phyloP scores from a whole-genome alignment of 1,140 invertebrate genomes.

The Aradophagus sp. region DNA sequence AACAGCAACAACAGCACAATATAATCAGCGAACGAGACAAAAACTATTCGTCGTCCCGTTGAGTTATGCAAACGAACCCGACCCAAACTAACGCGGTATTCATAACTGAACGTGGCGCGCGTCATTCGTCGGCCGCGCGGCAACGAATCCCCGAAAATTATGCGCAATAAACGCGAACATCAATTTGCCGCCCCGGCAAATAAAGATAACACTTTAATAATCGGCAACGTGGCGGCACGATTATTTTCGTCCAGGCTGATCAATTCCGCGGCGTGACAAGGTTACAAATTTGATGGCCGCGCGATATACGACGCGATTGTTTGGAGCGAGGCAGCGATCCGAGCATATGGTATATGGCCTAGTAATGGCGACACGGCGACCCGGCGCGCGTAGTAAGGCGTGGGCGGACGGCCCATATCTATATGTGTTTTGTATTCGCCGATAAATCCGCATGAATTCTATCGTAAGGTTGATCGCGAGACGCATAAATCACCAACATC shows the following conservation, averaged over 20 bases:
- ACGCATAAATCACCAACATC: slow-evolving; percentile 20
- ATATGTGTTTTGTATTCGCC: slow-evolving; percentile 39
- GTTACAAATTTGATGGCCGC: slow-evolving; percentile 46
- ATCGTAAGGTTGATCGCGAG: slow-evolving; percentile 44
- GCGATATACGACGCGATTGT: slow-evolving; percentile 36
- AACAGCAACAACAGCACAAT: too few species aligned
- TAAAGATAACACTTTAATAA: slow-evolving; percentile 32
- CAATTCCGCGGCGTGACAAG: slow-evolving; percentile 36
- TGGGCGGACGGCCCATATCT: slow-evolving; percentile 46
- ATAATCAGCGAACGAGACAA: too few species aligned
- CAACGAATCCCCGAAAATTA: slow-evolving; percentile 10
- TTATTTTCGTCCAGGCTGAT: slow-evolving; percentile 24
- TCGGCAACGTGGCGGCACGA: slow-evolving; percentile 14
- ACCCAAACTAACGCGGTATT: slow-evolving; percentile 9
- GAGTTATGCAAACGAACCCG: slow-evolving; percentile 19
- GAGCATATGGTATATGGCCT: slow-evolving; percentile 34
- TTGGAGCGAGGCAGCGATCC: slow-evolving; percentile 28
- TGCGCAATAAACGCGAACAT: slow-evolving; percentile 12
- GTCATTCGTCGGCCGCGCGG: slow-evolving; percentile 1
- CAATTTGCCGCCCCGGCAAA: slow-evolving; percentile 9
- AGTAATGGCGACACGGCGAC: slow-evolving; percentile 48
- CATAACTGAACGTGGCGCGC: slow-evolving; percentile 10
- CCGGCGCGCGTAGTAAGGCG: slow-evolving; percentile 17
- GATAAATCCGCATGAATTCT: slow-evolving; percentile 50
- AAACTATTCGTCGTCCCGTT: too few species aligned